Evolutionary conservation across 1,140 invertebrate genomes (phyloP).

Genomic region (Vanessa atalanta): DNA sequence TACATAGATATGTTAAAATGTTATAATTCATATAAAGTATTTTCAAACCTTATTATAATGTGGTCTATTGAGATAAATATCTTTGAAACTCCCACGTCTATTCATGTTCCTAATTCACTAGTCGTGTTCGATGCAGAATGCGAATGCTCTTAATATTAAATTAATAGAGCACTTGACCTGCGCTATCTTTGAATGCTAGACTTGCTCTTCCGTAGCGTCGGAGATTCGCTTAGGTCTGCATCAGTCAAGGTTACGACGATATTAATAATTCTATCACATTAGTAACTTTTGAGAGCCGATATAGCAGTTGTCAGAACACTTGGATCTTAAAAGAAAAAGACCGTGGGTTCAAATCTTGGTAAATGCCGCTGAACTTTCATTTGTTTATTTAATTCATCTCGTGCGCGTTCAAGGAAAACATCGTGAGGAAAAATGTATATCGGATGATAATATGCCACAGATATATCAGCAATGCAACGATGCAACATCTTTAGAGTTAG

Average conservation of each 20-base stretch:
- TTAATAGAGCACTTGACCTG: constrained; percentile 25
- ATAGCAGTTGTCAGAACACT: too few species aligned
- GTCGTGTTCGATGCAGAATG: neutral
- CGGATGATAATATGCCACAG: too few species aligned
- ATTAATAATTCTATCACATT: neutral
- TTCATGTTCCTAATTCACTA: neutral
- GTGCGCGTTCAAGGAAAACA: too few species aligned
- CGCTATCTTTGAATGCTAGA: constrained; percentile 18
- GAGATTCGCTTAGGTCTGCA: constrained; percentile 1
- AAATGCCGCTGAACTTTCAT: too few species aligned
- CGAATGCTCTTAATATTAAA: constrained; percentile 20
- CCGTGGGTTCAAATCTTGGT: too few species aligned
- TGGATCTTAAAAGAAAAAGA: too few species aligned
- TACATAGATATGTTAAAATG: too few species aligned
- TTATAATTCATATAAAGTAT: too few species aligned
- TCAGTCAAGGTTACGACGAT: neutral
- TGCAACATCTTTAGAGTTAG: too few species aligned
- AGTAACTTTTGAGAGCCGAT: neutral
- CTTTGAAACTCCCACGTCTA: constrained; percentile 1
- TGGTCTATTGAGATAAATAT: neutral
- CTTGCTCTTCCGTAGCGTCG: neutral
- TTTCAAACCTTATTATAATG: neutral
- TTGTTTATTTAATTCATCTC: too few species aligned
- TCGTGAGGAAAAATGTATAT: too few species aligned
- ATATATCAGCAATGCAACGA: too few species aligned